Evolutionary conservation across 2,113 vertebrate genomes (phyloP).

Genomic region (Bagarius yarrelli): DNA sequence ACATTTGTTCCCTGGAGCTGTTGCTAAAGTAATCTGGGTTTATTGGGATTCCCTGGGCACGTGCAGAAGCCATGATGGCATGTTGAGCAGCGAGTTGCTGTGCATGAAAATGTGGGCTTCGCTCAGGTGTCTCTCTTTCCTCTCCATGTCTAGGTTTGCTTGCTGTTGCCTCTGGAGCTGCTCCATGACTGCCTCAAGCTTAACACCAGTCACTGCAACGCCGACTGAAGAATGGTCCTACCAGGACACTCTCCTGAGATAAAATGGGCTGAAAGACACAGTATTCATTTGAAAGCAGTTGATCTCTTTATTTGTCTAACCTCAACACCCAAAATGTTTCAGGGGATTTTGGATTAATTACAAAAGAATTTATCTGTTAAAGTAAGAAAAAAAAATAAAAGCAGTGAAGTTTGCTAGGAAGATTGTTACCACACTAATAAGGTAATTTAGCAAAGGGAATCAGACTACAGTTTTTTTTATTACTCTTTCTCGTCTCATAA

Average conservation of each 20-base stretch:
- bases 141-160: conserved; percentile 81
- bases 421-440: background rate
- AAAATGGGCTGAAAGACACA: conserved; percentile 65
- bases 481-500: background rate
- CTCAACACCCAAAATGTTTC: background rate
- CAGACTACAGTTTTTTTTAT: background rate
- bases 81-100: conserved; percentile 79
- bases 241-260: conserved; percentile 67
- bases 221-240: conserved; percentile 69
- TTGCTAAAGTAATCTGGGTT: conserved; percentile 66
- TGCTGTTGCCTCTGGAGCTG: conserved; percentile 86
- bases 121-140: conserved; percentile 80
- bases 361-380: no score
- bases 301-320: background rate
- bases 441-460: background rate
- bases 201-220: conserved; percentile 72
- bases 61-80: conserved; percentile 68
- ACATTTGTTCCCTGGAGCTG: conserved; percentile 58
- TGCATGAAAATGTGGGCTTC: conserved; percentile 83
- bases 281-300: background rate
- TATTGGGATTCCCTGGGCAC: conserved; percentile 61
- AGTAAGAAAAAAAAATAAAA: background rate
- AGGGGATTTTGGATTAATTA: no score
- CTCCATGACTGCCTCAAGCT: conserved; percentile 85
- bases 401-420: background rate